Evolutionary conservation across 2,888 invertebrate genomes (phyloP), one percentile per base, ranked within the genome.

Genomic region (Polymixis lichenea): DNA sequence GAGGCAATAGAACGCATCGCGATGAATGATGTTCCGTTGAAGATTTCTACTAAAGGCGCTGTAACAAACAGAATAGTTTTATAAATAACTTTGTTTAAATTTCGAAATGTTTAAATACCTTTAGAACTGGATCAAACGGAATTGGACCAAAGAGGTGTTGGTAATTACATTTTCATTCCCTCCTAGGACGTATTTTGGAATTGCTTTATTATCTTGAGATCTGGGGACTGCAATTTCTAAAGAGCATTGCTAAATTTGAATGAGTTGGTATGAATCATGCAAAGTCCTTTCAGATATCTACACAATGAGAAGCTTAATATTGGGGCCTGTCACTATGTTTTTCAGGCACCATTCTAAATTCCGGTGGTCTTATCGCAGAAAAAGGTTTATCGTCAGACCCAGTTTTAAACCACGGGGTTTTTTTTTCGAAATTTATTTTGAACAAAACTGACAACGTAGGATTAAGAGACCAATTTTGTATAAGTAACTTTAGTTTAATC

Each of bases 1-100:
- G 98, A 97, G 13, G 98, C 98, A 82, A 98, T 98, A 6, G 98
- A 98, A 86, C 98, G 94, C 97, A 98, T 98, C 0, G 98, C 98
- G 82, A 98, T 98, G 89, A 98, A 98, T 1, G 98, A 98, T 2
- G 98, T 98, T 7, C 98, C 98, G 87, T 98, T 98, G 82, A 98
- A 96, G 86, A 98, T 97, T 91, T 98, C 98, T n/a, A 97, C 97
- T 75, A 98, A 93, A 4, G 98, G 97, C 49, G 97, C 98, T 98
- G 95, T 28, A 96, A 97, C 58, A 73, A 84, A 85, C 72, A 67
- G 49, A 69, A 15, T 19, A 6, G 19, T n/a, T 43, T 15, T 4
- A 28, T 13, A 8, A 8, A 22, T 15, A 28, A 25, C 65, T 25
- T 65, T 25, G 19, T 46, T 17, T 19, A 19, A 64, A 43, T 11